Base-by-base conservation (phyloP, 2,797 vertebrate species). In the Melanotaenia pygmaea region DNA sequence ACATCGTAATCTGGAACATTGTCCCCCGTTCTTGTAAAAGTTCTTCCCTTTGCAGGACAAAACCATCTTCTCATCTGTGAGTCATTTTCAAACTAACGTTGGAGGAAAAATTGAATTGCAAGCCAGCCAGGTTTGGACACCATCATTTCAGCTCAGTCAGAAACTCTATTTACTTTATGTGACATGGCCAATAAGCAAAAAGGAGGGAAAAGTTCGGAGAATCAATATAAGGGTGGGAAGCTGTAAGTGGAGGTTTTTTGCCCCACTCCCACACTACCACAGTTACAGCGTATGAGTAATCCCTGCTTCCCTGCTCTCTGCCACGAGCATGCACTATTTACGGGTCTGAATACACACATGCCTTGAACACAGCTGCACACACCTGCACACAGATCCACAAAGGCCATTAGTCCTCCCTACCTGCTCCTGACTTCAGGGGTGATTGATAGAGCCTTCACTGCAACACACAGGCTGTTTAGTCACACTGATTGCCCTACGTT, bases 391-490 rank as follows among this genome's bases (percentile, higher is more conserved):
- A 70, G 79, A 60, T 51, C 34, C 72, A 65, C 70, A 68, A 38
- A 84, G 71, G 77, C 83, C 76, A 81, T 87, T 83, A 82, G 51
- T 35, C 77, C 59, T 65, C 73, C 59, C 80, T 80, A 82, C 86
- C 77, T 81, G 72, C 76, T 64, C 66, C 59, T 54, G 77, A 67
- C 84, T 80, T 80, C 76, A 84, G 45, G 35, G 64, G 70, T 83
- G 89, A 90, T 86, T 88, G 89, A 90, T 88, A 24, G 82, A 85
- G 74, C 88, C 61, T 82, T 86, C 88, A 83, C 64, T 59, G 50
- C 82, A 69, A 79, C 81, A 84, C 79, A 69, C 74, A 77, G 72
- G 54, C 84, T 86, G 82, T 85, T 84, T 84, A 83, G 83, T 85
- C 84, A 86, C 43, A 81, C 84, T 79, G 81, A 86, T 85, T 88